Evolutionary conservation across 2,797 vertebrate genomes (phyloP).

Genomic region (Coranthus polyacanthus): DNA sequence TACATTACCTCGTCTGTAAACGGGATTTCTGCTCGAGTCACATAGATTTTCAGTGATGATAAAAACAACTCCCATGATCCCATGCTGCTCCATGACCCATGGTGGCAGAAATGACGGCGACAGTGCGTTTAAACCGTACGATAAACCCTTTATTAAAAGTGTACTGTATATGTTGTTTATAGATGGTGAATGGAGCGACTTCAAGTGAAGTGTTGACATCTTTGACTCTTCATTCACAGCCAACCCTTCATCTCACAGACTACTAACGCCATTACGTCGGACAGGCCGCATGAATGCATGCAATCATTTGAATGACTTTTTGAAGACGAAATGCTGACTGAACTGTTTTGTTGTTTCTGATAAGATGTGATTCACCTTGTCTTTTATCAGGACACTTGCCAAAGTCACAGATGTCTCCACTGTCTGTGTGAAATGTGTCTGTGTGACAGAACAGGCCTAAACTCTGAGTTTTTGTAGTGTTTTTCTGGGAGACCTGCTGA

Average conservation of each 20-base stretch:
- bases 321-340: constrained; percentile 35
- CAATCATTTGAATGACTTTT: constrained; percentile 23
- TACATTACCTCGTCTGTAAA: too few relatives aligned
- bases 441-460: not conserved
- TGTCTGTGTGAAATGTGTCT: constrained; percentile 1
- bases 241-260: constrained; percentile 14
- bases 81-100: too few relatives aligned
- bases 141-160: too few relatives aligned
- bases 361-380: constrained; percentile 53
- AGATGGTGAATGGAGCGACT: too few relatives aligned
- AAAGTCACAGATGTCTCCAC: constrained; percentile 73
- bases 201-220: too few relatives aligned
- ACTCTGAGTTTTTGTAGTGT: not conserved
- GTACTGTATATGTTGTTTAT: too few relatives aligned
- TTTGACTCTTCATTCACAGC: constrained; percentile 26
- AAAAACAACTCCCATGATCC: too few relatives aligned
- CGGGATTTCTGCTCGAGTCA: too few relatives aligned
- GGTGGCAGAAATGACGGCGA: too few relatives aligned
- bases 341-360: constrained; percentile 45
- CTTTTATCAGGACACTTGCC: constrained; percentile 58
- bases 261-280: constrained; percentile 3
- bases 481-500: constrained; percentile 65
- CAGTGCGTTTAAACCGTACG: too few relatives aligned
- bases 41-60: too few relatives aligned
- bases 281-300: constrained; percentile 48